phyloP scores from a whole-genome alignment of 2,888 invertebrate genomes.

The Choristoneura rosaceana region DNA sequence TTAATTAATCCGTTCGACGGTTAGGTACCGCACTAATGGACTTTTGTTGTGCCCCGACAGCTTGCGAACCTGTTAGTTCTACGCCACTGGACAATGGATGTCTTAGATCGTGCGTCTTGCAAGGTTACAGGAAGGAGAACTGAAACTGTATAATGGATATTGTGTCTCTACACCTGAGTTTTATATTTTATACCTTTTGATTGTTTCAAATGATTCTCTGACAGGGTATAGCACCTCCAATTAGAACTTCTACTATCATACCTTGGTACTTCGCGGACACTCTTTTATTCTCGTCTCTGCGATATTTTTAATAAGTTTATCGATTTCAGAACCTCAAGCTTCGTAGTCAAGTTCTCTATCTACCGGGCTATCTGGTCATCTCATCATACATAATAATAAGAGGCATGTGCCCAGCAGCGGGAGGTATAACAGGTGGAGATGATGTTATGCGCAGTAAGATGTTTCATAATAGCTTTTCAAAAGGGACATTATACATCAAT shows the following conservation, averaged over 20 bases:
- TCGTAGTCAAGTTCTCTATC: too few relatives aligned
- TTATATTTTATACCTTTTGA: too few relatives aligned
- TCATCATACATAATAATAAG: too few relatives aligned
- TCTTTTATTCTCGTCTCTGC: too few relatives aligned
- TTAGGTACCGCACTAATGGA: constrained; percentile 58
- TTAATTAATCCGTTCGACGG: constrained; percentile 66
- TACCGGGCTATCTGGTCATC: too few relatives aligned
- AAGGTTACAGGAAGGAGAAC: neutral
- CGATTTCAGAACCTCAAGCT: too few relatives aligned
- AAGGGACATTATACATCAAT: neutral
- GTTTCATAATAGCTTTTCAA: neutral
- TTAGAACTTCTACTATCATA: too few relatives aligned
- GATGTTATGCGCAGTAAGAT: neutral
- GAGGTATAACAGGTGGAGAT: too few relatives aligned
- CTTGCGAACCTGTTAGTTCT: constrained; percentile 42
- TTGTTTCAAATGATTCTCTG: too few relatives aligned
- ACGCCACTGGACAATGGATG: constrained; percentile 14
- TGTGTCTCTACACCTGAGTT: neutral
- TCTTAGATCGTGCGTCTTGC: constrained; percentile 18
- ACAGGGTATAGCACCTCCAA: neutral
- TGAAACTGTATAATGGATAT: neutral
- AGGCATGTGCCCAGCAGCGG: too few relatives aligned
- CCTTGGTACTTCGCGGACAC: too few relatives aligned
- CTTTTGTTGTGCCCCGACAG: constrained; percentile 67
- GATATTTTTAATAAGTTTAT: too few relatives aligned